phyloP scores from a whole-genome alignment of 2,888 invertebrate genomes.

The Plusia festucae region DNA sequence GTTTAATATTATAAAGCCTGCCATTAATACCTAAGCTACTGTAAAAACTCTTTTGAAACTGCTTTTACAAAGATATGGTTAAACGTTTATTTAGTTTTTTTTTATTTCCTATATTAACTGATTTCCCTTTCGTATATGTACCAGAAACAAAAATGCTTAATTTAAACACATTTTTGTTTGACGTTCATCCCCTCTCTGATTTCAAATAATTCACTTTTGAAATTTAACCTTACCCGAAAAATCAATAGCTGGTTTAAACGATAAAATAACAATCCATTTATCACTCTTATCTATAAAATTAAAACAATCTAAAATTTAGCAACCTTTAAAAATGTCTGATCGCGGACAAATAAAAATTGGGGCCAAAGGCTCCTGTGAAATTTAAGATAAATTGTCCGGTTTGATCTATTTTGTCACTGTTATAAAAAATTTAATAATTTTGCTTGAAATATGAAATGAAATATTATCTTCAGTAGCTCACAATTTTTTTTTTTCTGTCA shows the following conservation, averaged over 20 bases:
- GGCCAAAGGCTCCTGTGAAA: slow-evolving; percentile 13
- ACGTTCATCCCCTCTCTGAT: not conserved
- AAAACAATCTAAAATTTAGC: slow-evolving; percentile 11
- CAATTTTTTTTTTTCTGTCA: slow-evolving; percentile 2
- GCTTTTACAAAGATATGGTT: not conserved
- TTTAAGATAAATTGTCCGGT: slow-evolving; percentile 34
- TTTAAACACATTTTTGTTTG: not conserved
- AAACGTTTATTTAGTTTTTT: too few species aligned
- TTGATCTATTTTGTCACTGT: slow-evolving; percentile 25
- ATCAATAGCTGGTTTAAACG: not conserved
- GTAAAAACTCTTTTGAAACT: not conserved
- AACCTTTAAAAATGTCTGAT: slow-evolving; percentile 15
- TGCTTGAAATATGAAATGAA: slow-evolving; percentile 32
- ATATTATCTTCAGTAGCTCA: slow-evolving; percentile 20
- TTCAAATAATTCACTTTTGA: slow-evolving; percentile 6
- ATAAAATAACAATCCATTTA: slow-evolving; percentile 4
- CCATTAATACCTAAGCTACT: not conserved
- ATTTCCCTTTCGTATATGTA: not conserved
- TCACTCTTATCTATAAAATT: slow-evolving; percentile 6
- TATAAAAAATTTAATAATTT: slow-evolving; percentile 36
- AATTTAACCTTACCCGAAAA: not conserved
- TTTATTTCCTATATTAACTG: not conserved
- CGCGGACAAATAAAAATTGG: slow-evolving; percentile 19
- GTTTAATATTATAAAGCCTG: not conserved
- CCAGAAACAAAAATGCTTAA: too few species aligned